phyloP scores from a whole-genome alignment of 37 sponge, comb jelly and placozoan genomes.

The Axinella damicornis region DNA sequence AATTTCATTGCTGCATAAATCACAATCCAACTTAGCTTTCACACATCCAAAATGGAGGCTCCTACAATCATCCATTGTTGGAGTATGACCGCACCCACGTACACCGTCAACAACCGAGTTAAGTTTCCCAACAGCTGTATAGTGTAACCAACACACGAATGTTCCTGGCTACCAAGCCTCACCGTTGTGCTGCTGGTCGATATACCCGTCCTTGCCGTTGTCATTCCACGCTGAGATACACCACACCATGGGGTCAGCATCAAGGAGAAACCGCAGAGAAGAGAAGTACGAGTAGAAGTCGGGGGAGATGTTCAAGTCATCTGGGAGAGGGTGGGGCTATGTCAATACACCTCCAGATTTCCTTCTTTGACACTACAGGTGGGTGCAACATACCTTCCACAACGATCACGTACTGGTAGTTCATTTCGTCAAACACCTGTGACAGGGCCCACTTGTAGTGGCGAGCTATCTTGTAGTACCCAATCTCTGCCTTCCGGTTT shows the following conservation, averaged over 20 bases:
- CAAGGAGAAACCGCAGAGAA: constrained; percentile 64
- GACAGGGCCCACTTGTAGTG: constrained; percentile 93
- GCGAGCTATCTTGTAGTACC: constrained; percentile 94
- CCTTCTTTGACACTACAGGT: too few relatives aligned
- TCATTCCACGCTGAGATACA: constrained; percentile 98
- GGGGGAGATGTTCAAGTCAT: constrained; percentile 84
- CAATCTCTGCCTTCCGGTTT: constrained; percentile 43
- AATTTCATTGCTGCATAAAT: too few relatives aligned
- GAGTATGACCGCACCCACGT: too few relatives aligned
- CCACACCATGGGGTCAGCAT: constrained; percentile 82
- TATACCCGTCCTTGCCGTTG: constrained; percentile 80
- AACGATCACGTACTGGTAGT: constrained; percentile 71
- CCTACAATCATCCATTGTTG: background rate
- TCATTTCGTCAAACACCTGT: constrained; percentile 83
- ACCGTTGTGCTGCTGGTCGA: constrained; percentile 45
- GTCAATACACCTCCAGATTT: too few relatives aligned
- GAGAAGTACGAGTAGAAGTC: constrained; percentile 92
- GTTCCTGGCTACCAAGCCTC: too few relatives aligned
- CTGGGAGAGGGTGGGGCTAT: constrained; percentile 21
- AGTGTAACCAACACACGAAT: too few relatives aligned
- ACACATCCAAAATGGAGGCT: too few relatives aligned
- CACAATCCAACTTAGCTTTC: too few relatives aligned
- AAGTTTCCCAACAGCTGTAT: too few relatives aligned
- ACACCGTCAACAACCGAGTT: too few relatives aligned
- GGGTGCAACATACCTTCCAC: constrained; percentile 93